Evolutionary conservation across 2,113 vertebrate species (phyloP).

Genomic region (Zeus faber): DNA sequence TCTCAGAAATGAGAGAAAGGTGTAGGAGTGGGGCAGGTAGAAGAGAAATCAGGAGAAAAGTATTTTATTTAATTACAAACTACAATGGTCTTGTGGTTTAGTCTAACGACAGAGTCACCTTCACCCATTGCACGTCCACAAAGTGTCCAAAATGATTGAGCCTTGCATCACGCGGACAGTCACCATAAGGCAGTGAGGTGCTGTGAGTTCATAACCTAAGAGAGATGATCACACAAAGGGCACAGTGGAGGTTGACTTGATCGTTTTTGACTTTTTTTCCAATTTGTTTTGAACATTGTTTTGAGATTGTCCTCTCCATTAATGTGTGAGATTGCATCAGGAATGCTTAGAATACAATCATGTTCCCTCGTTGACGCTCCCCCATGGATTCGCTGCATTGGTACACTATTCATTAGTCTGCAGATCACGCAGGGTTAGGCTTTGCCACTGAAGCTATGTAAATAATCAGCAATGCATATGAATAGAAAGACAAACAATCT

Average conservation of each 20-base stretch:
- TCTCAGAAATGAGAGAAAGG: too few species aligned
- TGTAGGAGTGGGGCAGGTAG: too few species aligned
- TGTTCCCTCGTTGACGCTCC: neutral
- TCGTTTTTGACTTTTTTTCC: neutral
- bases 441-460: neutral
- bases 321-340: neutral
- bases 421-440: neutral
- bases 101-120: too few species aligned
- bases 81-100: too few species aligned
- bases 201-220: too few species aligned
- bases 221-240: neutral
- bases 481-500: neutral
- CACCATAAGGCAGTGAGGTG: too few species aligned
- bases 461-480: neutral
- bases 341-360: neutral
- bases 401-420: neutral
- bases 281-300: too few species aligned
- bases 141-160: too few species aligned
- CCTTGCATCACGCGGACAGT: too few species aligned
- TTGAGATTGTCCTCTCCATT: neutral
- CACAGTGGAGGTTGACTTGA: neutral
- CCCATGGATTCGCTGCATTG: neutral
- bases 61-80: too few species aligned
- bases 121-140: too few species aligned
- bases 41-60: too few species aligned